A percentile compares a stretch with the other conserved stretches of the same genome.
phyloP scores from a whole-genome alignment of 2,888 invertebrate genomes.

The Hypercompe scribonia region DNA sequence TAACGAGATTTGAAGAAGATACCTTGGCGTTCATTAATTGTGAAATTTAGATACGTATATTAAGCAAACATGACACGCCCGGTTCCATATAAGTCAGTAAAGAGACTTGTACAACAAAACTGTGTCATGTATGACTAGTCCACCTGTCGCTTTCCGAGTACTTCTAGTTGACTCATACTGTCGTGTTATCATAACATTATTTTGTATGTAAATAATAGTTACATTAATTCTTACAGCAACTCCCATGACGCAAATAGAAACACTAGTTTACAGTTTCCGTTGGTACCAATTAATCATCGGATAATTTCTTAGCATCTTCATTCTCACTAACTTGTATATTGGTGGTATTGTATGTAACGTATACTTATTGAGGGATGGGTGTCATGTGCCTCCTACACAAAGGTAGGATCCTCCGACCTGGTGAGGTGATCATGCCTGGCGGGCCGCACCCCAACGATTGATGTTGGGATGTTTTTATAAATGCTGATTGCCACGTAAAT shows the following conservation, averaged over 20 bases:
- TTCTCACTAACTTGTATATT: background rate
- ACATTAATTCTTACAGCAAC: slow-evolving; percentile 7
- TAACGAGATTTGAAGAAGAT: too few species aligned
- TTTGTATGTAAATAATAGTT: slow-evolving; percentile 15
- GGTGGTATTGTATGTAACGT: slow-evolving; percentile 4
- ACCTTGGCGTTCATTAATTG: background rate
- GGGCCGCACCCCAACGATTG: too few species aligned
- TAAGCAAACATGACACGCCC: slow-evolving; percentile 24
- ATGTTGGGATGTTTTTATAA: too few species aligned
- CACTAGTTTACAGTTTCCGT: background rate
- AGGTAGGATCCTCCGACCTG: too few species aligned
- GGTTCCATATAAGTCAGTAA: slow-evolving; percentile 11
- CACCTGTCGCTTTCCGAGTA: slow-evolving; percentile 31
- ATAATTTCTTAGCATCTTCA: background rate
- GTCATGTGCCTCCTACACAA: too few species aligned
- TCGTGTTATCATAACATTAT: slow-evolving; percentile 15
- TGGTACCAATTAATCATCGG: background rate
- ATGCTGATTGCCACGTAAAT: too few species aligned
- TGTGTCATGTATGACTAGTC: slow-evolving; percentile 14
- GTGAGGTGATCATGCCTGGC: too few species aligned
- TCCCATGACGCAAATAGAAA: slow-evolving; percentile 15
- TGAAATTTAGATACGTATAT: background rate
- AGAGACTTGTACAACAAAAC: background rate
- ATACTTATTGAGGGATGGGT: too few species aligned
- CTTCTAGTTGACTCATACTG: slow-evolving; percentile 25